Percentiles rank a stretch among this genome's conserved stretches.
phyloP scores from a whole-genome alignment of 37 sponge, comb jelly and placozoan species.

The Oscarella lobularis region DNA sequence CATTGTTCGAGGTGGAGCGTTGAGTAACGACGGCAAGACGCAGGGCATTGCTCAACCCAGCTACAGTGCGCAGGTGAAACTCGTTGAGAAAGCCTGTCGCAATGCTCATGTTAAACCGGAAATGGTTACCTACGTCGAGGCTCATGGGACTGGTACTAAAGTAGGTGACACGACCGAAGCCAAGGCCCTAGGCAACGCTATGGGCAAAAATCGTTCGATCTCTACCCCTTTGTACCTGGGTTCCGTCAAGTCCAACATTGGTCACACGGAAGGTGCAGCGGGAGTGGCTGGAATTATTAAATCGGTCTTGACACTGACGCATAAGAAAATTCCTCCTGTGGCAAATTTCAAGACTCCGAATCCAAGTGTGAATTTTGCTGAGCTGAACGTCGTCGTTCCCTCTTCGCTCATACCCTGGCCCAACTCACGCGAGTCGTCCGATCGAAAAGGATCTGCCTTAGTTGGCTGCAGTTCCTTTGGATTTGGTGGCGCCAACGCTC shows the following conservation, averaged over 20 bases:
- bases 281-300: conserved; percentile 18
- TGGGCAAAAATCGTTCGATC: not conserved
- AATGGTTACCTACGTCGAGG: conserved; percentile 19
- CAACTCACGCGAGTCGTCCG: too few species aligned
- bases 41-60: conserved; percentile 22
- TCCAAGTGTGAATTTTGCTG: conserved; percentile 20
- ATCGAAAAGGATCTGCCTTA: too few species aligned
- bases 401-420: too few species aligned
- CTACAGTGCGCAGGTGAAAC: conserved; percentile 6
- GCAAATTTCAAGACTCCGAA: conserved; percentile 25
- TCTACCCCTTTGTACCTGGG: conserved; percentile 11
- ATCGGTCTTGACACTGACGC: not conserved
- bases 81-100: conserved; percentile 8
- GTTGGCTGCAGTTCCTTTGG: conserved; percentile 29
- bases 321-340: conserved; percentile 18
- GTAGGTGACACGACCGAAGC: conserved; percentile 25
- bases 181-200: conserved; percentile 13
- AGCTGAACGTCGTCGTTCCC: too few species aligned
- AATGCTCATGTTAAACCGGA: conserved; percentile 11
- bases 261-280: conserved; percentile 15
- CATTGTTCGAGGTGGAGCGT: not conserved
- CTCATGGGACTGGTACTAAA: conserved; percentile 26
- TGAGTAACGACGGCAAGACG: conserved; percentile 5
- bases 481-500: conserved; percentile 33
- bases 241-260: conserved; percentile 23